A percentile compares a stretch with the other conserved stretches of the same genome.
Conservation (phyloP, 2,888 invertebrate species). For the Dynastes hyllus region DNA sequence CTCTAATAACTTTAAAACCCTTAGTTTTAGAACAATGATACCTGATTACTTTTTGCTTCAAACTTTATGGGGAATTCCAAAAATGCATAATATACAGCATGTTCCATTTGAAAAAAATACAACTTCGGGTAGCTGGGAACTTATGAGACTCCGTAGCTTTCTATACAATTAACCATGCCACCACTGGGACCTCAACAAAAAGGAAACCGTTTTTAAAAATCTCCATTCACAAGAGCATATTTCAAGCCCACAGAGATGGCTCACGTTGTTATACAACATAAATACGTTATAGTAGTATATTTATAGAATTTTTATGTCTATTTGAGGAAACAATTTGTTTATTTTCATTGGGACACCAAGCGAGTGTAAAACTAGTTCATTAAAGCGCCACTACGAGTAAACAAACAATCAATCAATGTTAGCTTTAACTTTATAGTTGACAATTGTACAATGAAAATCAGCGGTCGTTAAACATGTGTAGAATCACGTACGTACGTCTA, state of each 20-base stretch:
- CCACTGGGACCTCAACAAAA: too few relatives aligned
- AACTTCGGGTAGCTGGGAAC: too few relatives aligned
- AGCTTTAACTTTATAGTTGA: slow-evolving; percentile 20
- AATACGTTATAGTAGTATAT: neutral
- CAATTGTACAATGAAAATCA: slow-evolving; percentile 2
- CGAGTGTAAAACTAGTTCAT: neutral
- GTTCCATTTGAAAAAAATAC: too few relatives aligned
- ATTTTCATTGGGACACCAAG: neutral
- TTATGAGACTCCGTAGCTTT: too few relatives aligned
- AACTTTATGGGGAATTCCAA: too few relatives aligned
- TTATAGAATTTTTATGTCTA: neutral
- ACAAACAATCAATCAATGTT: slow-evolving; percentile 27
- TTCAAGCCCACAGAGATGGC: neutral
- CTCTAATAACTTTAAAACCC: too few relatives aligned
- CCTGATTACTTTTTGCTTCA: too few relatives aligned
- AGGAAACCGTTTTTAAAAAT: too few relatives aligned
- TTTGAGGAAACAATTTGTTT: neutral
- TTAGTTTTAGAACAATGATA: too few relatives aligned
- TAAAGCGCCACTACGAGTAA: neutral
- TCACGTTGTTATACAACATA: neutral
- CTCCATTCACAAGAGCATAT: too few relatives aligned
- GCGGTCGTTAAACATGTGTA: neutral
- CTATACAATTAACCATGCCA: too few relatives aligned
- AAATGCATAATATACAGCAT: too few relatives aligned
- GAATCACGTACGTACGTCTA: neutral